phyloP scores from a whole-genome alignment of 2,113 vertebrate genomes.

The Pitta sordida region DNA sequence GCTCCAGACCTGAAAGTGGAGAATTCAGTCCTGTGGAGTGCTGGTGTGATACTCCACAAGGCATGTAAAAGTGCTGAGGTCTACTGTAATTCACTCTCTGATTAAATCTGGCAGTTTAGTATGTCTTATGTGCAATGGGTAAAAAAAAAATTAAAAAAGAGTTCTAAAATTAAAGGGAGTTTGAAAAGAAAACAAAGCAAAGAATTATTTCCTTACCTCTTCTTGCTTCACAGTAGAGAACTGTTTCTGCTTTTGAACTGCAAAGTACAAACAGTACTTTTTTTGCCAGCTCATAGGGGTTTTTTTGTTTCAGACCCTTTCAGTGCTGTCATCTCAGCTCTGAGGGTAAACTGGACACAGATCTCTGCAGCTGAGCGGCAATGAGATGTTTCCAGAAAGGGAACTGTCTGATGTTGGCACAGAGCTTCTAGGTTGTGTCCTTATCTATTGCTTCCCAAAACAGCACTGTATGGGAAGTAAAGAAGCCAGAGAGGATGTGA shows the following conservation, averaged over 20 bases:
- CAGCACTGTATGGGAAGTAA: background rate
- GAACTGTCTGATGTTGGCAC: background rate
- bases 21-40: background rate
- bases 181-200: background rate
- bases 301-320: background rate
- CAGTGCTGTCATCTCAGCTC: rapidly evolving
- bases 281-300: background rate
- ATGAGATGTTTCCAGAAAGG: background rate
- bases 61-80: background rate
- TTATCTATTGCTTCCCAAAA: background rate
- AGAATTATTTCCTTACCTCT: background rate
- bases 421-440: background rate
- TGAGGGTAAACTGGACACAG: background rate
- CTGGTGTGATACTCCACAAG: background rate
- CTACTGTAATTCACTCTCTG: background rate
- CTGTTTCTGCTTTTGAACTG: background rate
- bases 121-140: background rate
- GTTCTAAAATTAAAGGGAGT: background rate
- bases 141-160: background rate
- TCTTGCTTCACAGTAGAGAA: background rate
- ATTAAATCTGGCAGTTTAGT: background rate
- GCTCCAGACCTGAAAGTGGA: background rate
- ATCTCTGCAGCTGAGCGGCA: background rate
- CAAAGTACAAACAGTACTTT: background rate
- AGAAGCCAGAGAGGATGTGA: background rate